A percentile compares a stretch with the other conserved stretches of the same genome.
Conservation (phyloP, 2,797 vertebrate species). For the Tadarida brasiliensis region DNA sequence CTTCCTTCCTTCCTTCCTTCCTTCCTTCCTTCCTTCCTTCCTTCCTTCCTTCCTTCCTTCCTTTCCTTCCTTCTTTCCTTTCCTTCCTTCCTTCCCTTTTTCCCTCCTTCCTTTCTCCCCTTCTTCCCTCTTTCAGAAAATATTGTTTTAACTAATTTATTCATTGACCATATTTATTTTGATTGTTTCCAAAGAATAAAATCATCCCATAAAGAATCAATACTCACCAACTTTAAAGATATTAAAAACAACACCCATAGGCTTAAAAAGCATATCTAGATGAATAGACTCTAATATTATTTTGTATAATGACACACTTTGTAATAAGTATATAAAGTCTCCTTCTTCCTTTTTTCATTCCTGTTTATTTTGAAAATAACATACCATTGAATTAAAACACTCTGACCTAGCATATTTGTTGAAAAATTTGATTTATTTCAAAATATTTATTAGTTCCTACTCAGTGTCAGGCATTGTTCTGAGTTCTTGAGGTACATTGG, state of each 20-base stretch:
- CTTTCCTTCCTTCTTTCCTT: neutral
- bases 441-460: neutral
- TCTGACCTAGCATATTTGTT: neutral
- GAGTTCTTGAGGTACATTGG: neutral
- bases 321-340: neutral
- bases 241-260: neutral
- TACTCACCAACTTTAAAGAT: neutral
- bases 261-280: neutral
- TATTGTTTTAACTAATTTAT: neutral
- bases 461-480: neutral
- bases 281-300: neutral
- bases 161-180: neutral
- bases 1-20: rapidly evolving
- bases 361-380: neutral
- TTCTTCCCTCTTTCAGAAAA: neutral
- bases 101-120: neutral
- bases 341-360: neutral
- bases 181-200: constrained; percentile 3
- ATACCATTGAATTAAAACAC: neutral
- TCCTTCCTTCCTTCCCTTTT: neutral
- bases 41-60: neutral
- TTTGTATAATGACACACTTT: neutral
- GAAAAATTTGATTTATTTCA: neutral
- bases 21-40: neutral
- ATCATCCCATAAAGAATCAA: neutral